A percentile compares a stretch with the other conserved stretches of the same genome.
These are phyloP conservation scores for Argyresthia goedartella DNA, from an alignment of 2,888 invertebrate species.

Conservation along the genomic window DNA sequence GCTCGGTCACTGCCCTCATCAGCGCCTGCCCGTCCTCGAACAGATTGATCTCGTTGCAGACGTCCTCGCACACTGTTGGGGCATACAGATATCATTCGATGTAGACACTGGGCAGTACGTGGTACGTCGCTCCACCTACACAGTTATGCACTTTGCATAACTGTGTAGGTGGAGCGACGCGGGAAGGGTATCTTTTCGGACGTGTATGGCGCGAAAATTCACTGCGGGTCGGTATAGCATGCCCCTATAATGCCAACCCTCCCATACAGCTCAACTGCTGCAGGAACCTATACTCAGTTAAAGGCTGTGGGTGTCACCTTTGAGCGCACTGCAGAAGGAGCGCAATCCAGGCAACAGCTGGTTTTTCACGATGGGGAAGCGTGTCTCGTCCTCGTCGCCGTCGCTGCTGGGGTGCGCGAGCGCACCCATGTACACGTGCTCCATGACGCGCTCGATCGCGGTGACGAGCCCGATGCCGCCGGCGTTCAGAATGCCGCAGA, in stretches of 20 bases:
- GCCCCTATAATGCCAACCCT: too few relatives aligned
- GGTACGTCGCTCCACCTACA: too few relatives aligned
- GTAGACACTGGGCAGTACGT: too few relatives aligned
- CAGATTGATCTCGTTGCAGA: conserved; percentile 81
- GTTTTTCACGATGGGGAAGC: conserved; percentile 85
- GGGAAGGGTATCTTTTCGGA: too few relatives aligned
- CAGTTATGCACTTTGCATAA: too few relatives aligned
- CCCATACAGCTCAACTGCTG: too few relatives aligned
- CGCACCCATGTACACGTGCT: conserved; percentile 92
- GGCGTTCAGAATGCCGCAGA: conserved; percentile 86
- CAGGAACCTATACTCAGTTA: too few relatives aligned
- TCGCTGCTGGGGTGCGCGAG: conserved; percentile 84
- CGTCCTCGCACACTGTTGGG: conserved; percentile 86
- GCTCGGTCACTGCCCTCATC: conserved; percentile 71
- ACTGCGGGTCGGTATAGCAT: too few relatives aligned
- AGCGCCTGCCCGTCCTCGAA: conserved; percentile 80
- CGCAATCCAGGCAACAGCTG: conserved; percentile 85
- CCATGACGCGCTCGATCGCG: conserved; percentile 89
- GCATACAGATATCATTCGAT: too few relatives aligned
- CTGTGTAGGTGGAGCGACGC: too few relatives aligned
- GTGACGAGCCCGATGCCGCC: conserved; percentile 85
- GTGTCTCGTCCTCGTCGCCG: conserved; percentile 84
- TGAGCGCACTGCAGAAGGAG: conserved; percentile 92
- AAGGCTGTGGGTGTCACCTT: conserved; percentile 57
- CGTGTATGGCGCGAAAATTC: too few relatives aligned